Conservation (phyloP, 2,113 vertebrate genomes). For the Melanotaenia duboulayi region DNA sequence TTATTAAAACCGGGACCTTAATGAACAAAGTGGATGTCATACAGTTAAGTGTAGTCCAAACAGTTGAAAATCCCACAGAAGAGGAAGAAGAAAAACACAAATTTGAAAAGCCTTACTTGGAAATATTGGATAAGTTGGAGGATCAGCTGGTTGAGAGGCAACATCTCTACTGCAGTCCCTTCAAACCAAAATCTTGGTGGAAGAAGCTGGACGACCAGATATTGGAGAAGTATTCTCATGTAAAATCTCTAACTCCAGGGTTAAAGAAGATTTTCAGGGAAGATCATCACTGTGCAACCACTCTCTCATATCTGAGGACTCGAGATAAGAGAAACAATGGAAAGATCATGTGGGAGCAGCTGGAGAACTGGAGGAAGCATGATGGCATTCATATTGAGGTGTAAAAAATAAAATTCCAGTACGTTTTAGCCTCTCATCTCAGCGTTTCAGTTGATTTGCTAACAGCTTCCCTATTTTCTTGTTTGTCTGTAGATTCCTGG, state of each 20-base stretch:
- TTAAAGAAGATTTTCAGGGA: not conserved
- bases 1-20: too few species aligned
- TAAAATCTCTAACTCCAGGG: too few species aligned
- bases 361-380: not conserved
- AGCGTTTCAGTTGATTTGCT: not conserved
- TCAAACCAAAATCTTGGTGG: not conserved
- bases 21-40: too few species aligned
- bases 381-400: too few species aligned
- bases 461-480: not conserved
- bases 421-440: not conserved
- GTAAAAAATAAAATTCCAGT: not conserved
- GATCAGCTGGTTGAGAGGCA: not conserved
- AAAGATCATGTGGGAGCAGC: not conserved
- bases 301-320: too few species aligned
- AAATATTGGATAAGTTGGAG: not conserved
- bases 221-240: not conserved
- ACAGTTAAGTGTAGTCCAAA: too few species aligned
- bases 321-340: not conserved
- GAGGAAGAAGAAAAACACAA: too few species aligned
- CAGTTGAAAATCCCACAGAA: too few species aligned
- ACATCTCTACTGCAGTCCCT: not conserved
- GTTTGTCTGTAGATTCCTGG: not conserved
- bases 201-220: not conserved
- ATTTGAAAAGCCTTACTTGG: too few species aligned
- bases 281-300: not conserved